Percentiles rank a stretch among this genome's conserved stretches.
Conservation (phyloP, 2,797 vertebrate species). For the Acomys russatus region DNA sequence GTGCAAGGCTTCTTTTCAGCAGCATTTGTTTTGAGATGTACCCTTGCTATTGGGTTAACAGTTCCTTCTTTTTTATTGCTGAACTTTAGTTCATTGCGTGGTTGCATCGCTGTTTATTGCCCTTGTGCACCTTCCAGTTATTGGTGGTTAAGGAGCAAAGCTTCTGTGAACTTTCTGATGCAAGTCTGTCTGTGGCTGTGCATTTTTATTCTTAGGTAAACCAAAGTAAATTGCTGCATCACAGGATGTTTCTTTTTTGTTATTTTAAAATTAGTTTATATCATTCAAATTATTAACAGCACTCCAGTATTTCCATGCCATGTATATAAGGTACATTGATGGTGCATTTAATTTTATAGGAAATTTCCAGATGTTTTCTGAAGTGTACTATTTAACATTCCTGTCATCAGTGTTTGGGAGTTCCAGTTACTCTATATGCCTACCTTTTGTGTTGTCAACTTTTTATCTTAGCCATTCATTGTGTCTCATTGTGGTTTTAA, state of each 20-base stretch:
- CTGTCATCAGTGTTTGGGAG: background rate
- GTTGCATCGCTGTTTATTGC: slow-evolving; percentile 1
- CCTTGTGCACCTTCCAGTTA: background rate
- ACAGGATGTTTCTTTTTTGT: background rate
- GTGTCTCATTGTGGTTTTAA: slow-evolving; percentile 6
- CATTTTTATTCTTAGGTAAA: slow-evolving; percentile 21
- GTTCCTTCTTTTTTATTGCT: background rate
- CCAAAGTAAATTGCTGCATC: background rate
- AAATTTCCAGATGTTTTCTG: background rate
- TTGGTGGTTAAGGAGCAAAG: background rate
- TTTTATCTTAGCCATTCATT: slow-evolving; percentile 36
- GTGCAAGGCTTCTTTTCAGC: background rate
- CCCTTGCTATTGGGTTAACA: background rate
- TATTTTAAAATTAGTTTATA: background rate
- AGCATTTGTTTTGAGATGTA: slow-evolving; percentile 27
- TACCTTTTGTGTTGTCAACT: background rate
- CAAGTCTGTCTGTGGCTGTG: background rate
- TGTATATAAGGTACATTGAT: background rate
- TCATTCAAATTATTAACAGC: background rate
- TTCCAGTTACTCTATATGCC: background rate
- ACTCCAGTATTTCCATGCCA: background rate
- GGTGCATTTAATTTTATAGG: slow-evolving; percentile 19
- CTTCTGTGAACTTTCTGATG: background rate
- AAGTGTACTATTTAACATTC: background rate
- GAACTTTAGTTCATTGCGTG: background rate